phyloP scores from a whole-genome alignment of 2,113 vertebrate species.

The Ceyx cyanopectus region DNA sequence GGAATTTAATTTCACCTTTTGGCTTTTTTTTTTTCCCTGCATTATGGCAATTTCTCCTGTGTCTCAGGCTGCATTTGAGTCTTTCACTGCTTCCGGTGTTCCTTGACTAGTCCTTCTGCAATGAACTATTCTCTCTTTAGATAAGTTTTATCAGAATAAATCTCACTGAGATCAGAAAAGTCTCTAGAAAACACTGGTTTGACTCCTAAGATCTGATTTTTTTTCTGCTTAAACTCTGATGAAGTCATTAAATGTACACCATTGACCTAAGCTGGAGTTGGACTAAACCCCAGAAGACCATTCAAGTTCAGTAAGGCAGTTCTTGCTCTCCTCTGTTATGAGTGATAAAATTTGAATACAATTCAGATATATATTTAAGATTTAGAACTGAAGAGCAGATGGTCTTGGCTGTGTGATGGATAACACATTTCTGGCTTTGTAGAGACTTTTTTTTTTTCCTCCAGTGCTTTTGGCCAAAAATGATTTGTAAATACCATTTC shows the following conservation, averaged over 20 bases:
- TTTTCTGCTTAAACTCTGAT: background rate
- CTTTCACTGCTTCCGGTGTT: background rate
- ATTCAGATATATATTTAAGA: background rate
- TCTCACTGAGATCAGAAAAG: background rate
- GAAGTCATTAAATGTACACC: background rate
- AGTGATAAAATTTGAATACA: background rate
- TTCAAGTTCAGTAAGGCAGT: background rate
- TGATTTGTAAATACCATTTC: background rate
- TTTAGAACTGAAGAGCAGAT: background rate
- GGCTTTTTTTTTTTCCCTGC: background rate
- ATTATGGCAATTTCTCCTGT: background rate
- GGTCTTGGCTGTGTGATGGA: background rate
- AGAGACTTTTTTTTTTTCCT: background rate
- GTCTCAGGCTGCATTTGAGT: background rate
- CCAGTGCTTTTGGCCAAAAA: background rate
- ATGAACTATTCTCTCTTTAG: background rate
- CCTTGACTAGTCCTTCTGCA: background rate
- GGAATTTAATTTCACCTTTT: background rate
- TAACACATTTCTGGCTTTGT: constrained; percentile 10
- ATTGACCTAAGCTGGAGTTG: background rate
- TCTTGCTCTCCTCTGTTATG: background rate
- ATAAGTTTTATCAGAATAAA: background rate
- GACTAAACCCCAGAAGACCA: background rate
- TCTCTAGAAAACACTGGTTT: background rate
- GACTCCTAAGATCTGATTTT: background rate